Conservation (phyloP, 2,113 vertebrate genomes). For the Cyprinus carpio region DNA sequence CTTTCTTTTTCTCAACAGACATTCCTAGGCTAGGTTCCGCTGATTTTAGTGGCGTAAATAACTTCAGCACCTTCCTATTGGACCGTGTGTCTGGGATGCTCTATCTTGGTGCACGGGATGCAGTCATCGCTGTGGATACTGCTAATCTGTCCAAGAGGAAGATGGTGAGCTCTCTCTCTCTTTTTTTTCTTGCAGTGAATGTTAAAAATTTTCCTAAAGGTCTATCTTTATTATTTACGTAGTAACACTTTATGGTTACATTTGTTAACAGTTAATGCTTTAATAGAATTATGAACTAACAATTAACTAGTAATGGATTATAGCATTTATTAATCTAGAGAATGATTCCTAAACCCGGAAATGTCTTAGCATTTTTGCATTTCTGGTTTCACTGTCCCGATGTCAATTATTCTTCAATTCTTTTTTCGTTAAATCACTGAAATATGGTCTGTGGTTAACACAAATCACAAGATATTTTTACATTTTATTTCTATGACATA, state of each 20-base stretch:
- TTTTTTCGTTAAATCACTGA: too few species aligned
- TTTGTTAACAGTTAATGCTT: background rate
- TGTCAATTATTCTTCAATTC: background rate
- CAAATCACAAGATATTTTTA: too few species aligned
- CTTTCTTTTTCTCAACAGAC: slow-evolving; percentile 18
- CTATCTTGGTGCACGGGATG: slow-evolving; percentile 79
- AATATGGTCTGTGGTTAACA: too few species aligned
- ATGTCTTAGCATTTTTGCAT: background rate
- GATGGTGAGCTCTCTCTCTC: slow-evolving; percentile 60
- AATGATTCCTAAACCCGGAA: background rate
- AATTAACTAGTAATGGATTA: background rate
- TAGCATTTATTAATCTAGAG: background rate
- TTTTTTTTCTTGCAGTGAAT: slow-evolving; percentile 32
- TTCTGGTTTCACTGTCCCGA: background rate
- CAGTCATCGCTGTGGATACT: slow-evolving; percentile 78
- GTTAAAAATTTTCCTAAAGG: background rate
- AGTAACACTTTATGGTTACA: background rate
- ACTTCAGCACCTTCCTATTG: slow-evolving; percentile 82
- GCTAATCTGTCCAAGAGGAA: slow-evolving; percentile 59
- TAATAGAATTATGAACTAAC: background rate
- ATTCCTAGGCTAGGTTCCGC: slow-evolving; percentile 54
- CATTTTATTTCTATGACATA: too few species aligned
- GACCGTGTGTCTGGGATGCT: slow-evolving; percentile 72
- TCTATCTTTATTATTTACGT: background rate
- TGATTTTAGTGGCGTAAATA: slow-evolving; percentile 56